Evolutionary conservation across 2,888 invertebrate species (phyloP), one percentile per base, ranked within the genome.

Genomic region (Scaeva pyrastri): DNA sequence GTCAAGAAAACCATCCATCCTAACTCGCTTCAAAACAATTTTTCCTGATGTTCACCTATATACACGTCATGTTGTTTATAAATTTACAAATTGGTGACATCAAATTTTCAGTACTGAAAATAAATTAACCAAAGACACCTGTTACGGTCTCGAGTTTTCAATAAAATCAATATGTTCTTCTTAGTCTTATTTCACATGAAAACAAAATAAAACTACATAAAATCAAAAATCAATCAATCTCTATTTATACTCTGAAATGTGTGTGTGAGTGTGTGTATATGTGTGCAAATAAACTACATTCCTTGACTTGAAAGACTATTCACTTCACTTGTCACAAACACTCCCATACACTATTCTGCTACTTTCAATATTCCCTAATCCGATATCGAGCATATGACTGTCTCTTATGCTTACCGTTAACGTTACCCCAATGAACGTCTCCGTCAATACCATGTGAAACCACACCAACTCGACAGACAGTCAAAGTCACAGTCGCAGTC

Each of bases 331-430:
- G 75, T 71, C 55, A 64, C 26, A 19, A 41, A 50, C 55, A 62
- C 39, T 48, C 31, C 36, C 8, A 31, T n/a, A n/a, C n/a, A n/a
- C n/a, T n/a, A n/a, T n/a, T n/a, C 39, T 12, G 10, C 2, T 14
- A 64, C 19, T 64, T 71, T 71, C 70, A 81, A 75, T 71, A 81
- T 41, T n/a, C 19, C 50, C 41, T 81, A 81, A 81, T 70, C 62
- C 62, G 62, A 75, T 75, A 81, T 60, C 70, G 71, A 48, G 41
- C 56, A 71, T 76, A 75, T 64, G 39, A 64, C 62, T 62, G 43
- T 75, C 62, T 62, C 56, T 64, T 55, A 41, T 56, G 52, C 14
- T 80, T 66, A 68, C 70, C 31, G 31, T 31, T 31, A 31, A 31
- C n/a, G n/a, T n/a, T n/a, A n/a, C n/a, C n/a, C 52, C 58, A 14